Evolutionary conservation across 2,113 vertebrate genomes (phyloP).

Genomic region (Phrynosoma platyrhinos): DNA sequence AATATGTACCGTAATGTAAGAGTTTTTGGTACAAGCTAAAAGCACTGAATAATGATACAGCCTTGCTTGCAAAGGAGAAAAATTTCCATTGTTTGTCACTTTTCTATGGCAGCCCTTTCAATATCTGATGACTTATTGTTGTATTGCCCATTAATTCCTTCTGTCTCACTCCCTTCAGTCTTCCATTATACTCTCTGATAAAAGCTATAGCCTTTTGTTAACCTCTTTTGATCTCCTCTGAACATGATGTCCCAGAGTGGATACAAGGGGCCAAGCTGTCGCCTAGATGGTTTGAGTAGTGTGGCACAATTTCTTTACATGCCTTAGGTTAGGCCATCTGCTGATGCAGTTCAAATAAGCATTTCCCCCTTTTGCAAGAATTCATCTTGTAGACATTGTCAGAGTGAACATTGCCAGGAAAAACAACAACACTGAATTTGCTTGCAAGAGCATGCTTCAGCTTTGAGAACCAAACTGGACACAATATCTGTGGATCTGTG

Average conservation of each 20-base stretch:
- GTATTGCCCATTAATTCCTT: background rate
- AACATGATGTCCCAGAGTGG: background rate
- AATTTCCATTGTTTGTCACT: background rate
- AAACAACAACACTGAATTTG: background rate
- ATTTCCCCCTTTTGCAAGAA: background rate
- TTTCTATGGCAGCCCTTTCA: background rate
- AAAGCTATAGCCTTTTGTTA: background rate
- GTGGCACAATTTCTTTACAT: background rate
- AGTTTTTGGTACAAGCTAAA: background rate
- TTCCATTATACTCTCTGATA: background rate
- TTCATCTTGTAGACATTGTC: constrained; percentile 8
- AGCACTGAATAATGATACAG: background rate
- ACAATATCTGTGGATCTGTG: background rate
- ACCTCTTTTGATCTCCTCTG: constrained; percentile 1
- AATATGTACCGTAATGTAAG: background rate
- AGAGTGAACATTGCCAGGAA: background rate
- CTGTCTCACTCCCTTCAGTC: background rate
- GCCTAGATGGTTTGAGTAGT: background rate
- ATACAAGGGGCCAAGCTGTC: background rate
- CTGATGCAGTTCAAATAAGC: constrained; percentile 11
- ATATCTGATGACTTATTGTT: background rate
- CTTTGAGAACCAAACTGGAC: background rate
- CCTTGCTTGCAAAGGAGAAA: background rate
- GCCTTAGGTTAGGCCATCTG: background rate
- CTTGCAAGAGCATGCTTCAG: background rate